Evolutionary conservation across 2,113 vertebrate genomes (phyloP).

Genomic region (Aphelocoma coerulescens): DNA sequence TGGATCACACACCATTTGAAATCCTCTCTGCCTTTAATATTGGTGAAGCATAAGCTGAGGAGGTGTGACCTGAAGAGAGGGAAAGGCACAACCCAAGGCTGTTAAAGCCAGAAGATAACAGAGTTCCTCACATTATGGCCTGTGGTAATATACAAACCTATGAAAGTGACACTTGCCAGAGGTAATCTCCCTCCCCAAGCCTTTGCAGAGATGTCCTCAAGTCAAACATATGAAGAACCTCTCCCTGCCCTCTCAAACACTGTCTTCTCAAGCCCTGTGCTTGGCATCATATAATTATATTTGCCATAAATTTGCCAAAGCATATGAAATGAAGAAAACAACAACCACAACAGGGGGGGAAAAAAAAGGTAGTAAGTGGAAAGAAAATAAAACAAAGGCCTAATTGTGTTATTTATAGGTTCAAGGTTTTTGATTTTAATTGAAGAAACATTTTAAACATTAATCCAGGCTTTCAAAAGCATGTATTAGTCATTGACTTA

Average conservation of each 20-base stretch:
- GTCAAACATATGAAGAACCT: neutral
- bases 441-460: conserved; percentile 71
- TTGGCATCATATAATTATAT: neutral
- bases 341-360: fast-evolving
- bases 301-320: neutral
- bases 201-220: neutral
- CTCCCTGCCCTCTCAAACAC: neutral
- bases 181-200: neutral
- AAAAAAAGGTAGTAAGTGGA: fast-evolving
- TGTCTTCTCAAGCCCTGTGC: neutral
- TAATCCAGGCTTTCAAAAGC: conserved; percentile 71
- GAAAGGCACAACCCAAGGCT: neutral
- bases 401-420: conserved; percentile 65
- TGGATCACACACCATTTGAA: neutral
- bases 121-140: neutral
- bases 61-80: neutral
- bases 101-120: neutral
- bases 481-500: conserved; percentile 74
- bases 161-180: neutral
- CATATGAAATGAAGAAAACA: neutral
- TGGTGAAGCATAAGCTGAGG: neutral
- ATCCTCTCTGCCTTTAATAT: neutral
- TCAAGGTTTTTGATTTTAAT: conserved; percentile 67
- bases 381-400: conserved; percentile 24
- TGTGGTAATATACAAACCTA: neutral